A percentile compares a stretch with the other conserved stretches of the same genome.
These are phyloP conservation scores for Desoria tigrina DNA, from an alignment of 2,888 invertebrate genomes.

Conservation along the genomic window DNA sequence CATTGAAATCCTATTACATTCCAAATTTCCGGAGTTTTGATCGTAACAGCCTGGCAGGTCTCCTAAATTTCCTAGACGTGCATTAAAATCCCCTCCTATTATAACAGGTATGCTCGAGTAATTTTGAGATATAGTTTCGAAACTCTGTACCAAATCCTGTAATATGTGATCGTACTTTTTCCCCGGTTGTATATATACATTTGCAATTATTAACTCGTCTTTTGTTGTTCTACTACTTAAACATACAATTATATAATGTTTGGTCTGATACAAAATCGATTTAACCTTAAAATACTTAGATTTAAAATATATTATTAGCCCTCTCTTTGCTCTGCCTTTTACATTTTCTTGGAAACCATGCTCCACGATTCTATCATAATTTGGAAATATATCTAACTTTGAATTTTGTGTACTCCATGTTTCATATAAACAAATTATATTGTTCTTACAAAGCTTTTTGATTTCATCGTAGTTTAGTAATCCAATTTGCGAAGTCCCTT, in stretches of 20 bases:
- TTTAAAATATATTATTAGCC: background rate
- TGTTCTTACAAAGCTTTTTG: background rate
- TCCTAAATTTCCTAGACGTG: background rate
- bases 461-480: background rate
- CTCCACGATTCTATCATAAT: background rate
- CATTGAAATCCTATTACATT: background rate
- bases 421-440: background rate
- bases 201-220: background rate
- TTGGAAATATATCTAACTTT: background rate
- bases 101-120: background rate
- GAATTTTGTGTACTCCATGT: background rate
- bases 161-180: background rate
- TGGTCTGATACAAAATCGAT: background rate
- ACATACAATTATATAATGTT: background rate
- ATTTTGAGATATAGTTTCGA: background rate
- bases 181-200: background rate
- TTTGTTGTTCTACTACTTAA: background rate
- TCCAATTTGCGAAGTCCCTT: background rate
- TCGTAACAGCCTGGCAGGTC: background rate
- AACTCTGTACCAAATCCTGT: background rate
- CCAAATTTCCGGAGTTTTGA: background rate
- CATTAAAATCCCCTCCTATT: conserved; percentile 14
- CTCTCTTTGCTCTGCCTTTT: background rate
- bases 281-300: background rate
- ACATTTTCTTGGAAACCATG: background rate